These are phyloP conservation scores for Leptinotarsa rubiginosa DNA, from an alignment of 2,888 invertebrate genomes.

Conservation along the genomic window DNA sequence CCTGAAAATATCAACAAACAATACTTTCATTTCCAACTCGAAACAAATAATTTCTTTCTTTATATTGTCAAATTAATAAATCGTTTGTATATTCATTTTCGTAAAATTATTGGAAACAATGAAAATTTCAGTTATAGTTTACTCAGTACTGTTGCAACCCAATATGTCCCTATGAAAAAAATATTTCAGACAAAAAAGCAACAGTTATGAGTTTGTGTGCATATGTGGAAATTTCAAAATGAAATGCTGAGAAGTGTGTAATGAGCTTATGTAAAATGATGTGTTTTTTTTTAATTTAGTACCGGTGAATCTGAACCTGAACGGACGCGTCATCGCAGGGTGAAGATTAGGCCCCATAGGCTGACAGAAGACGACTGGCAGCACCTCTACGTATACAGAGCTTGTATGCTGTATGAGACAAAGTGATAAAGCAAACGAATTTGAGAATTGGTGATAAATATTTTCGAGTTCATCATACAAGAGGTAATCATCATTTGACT, in stretches of 20 bases:
- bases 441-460: slow-evolving; percentile 56
- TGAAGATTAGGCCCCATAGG: slow-evolving; percentile 69
- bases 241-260: slow-evolving; percentile 50
- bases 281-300: slow-evolving; percentile 63
- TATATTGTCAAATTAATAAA: too few relatives aligned
- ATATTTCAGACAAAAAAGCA: not conserved
- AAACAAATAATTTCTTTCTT: too few relatives aligned
- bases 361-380: slow-evolving; percentile 68
- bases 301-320: slow-evolving; percentile 68
- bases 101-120: too few relatives aligned
- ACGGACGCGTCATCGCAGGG: slow-evolving; percentile 64
- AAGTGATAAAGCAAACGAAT: slow-evolving; percentile 62
- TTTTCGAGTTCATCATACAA: slow-evolving; percentile 57
- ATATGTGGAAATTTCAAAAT: slow-evolving; percentile 24
- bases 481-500: slow-evolving; percentile 34
- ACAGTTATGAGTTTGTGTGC: slow-evolving; percentile 37
- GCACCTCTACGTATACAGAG: slow-evolving; percentile 68
- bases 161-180: not conserved
- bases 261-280: slow-evolving; percentile 50
- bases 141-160: not conserved
- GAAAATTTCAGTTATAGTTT: not conserved
- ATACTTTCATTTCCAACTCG: too few relatives aligned
- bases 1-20: too few relatives aligned
- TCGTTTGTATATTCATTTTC: too few relatives aligned
- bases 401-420: slow-evolving; percentile 69